phyloP scores from a whole-genome alignment of 1,140 invertebrate species.

The Sminthurinus signatus region DNA sequence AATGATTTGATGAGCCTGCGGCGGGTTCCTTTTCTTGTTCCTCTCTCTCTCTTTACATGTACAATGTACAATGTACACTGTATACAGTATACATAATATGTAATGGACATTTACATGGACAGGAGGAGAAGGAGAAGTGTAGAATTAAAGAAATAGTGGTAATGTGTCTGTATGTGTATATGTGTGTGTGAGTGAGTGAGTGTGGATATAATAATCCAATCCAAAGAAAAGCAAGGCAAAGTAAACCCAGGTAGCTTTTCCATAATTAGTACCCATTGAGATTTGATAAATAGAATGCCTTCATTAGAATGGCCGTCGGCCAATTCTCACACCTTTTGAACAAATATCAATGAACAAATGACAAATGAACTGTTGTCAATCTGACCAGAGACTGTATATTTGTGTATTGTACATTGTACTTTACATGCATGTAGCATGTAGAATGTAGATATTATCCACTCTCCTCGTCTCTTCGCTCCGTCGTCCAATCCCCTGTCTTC shows the following conservation, averaged over 20 bases:
- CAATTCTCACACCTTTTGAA: conserved; percentile 31
- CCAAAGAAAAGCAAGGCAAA: no score
- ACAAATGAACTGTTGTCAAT: conserved; percentile 34
- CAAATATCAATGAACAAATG: conserved; percentile 29
- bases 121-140: background rate
- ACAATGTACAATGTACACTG: no score
- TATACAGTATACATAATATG: no score
- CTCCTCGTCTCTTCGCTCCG: no score
- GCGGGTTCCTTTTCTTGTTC: no score
- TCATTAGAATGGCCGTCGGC: conserved; percentile 26
- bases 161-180: background rate
- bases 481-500: no score
- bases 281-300: conserved; percentile 30
- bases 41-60: no score
- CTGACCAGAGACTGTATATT: no score
- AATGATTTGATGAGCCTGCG: conserved; percentile 7
- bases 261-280: conserved; percentile 22
- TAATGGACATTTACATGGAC: no score
- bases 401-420: no score
- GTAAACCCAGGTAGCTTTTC: conserved; percentile 7
- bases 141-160: background rate
- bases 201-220: background rate
- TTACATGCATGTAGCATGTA: no score
- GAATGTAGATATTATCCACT: no score
- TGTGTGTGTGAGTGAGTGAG: background rate